These are phyloP conservation scores for Poeciliopsis turneri DNA, from an alignment of 2,797 vertebrate species.

Conservation along the genomic window DNA sequence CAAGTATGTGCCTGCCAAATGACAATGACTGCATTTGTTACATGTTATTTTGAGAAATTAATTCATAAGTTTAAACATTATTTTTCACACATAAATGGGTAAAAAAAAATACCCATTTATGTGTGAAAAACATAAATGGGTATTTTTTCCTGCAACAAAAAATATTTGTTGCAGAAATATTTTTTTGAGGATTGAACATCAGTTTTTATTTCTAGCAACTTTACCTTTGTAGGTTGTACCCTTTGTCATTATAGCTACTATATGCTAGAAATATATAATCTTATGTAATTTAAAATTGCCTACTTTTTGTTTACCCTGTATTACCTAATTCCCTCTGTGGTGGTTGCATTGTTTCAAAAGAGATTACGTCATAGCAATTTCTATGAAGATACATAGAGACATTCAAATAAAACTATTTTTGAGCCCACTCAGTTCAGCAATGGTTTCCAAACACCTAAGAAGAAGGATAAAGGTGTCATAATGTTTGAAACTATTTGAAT, in stretches of 20 bases:
- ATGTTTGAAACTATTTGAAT: neutral
- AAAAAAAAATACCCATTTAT: no score
- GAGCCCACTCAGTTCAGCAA: neutral
- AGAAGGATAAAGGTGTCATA: neutral
- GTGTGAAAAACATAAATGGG: neutral
- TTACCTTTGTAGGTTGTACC: neutral
- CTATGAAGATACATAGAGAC: neutral
- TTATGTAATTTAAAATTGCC: neutral
- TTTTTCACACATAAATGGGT: conserved; percentile 14
- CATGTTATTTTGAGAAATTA: conserved; percentile 19
- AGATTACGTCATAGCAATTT: neutral
- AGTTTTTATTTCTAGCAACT: neutral
- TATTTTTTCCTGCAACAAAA: neutral
- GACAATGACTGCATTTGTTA: conserved; percentile 20
- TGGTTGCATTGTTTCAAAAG: neutral
- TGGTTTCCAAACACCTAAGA: neutral
- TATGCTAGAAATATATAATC: neutral
- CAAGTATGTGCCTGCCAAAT: conserved; percentile 30
- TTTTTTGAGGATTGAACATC: neutral
- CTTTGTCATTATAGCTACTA: neutral
- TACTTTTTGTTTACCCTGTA: neutral
- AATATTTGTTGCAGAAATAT: neutral
- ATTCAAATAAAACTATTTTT: neutral
- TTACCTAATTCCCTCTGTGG: neutral
- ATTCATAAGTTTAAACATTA: conserved; percentile 18